phyloP scores from a whole-genome alignment of 53 echinoderm and acorn worm genomes.

The Temnopleurus reevesii region DNA sequence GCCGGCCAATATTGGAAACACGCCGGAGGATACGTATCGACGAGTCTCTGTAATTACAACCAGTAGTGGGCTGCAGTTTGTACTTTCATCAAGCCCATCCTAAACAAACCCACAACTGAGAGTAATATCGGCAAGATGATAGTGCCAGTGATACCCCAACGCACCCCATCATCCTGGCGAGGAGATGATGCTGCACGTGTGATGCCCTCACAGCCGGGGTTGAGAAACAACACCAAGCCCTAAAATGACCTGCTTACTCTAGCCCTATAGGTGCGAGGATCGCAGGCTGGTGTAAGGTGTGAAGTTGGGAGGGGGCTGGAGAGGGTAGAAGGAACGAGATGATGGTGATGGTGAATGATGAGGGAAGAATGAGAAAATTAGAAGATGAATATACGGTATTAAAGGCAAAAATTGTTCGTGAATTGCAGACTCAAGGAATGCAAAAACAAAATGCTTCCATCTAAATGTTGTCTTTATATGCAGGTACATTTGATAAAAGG shows the following conservation, averaged over 20 bases:
- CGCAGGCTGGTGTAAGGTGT: neutral
- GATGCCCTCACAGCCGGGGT: conserved; percentile 8
- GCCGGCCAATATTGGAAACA: conserved; percentile 24
- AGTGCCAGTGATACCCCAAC: neutral
- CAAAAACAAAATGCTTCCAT: too few species aligned
- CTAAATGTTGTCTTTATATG: too few species aligned
- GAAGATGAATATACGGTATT: too few species aligned
- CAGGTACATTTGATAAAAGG: too few species aligned
- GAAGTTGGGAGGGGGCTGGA: neutral
- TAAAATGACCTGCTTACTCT: conserved; percentile 2
- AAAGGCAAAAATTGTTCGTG: too few species aligned
- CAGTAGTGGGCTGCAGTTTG: conserved; percentile 7
- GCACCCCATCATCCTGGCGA: conserved; percentile 9
- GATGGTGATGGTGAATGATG: neutral
- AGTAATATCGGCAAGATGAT: conserved; percentile 36
- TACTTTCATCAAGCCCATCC: conserved; percentile 25
- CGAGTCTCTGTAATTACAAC: conserved; percentile 29
- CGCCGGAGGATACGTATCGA: conserved; percentile 19
- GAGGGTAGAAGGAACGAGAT: neutral
- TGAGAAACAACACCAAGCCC: neutral
- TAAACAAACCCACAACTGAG: conserved; percentile 29
- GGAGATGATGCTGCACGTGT: neutral
- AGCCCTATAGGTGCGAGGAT: conserved; percentile 4
- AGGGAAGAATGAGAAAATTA: too few species aligned
- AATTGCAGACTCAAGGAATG: too few species aligned